phyloP scores from a whole-genome alignment of 2,113 vertebrate species.

The Euleptes europaea region DNA sequence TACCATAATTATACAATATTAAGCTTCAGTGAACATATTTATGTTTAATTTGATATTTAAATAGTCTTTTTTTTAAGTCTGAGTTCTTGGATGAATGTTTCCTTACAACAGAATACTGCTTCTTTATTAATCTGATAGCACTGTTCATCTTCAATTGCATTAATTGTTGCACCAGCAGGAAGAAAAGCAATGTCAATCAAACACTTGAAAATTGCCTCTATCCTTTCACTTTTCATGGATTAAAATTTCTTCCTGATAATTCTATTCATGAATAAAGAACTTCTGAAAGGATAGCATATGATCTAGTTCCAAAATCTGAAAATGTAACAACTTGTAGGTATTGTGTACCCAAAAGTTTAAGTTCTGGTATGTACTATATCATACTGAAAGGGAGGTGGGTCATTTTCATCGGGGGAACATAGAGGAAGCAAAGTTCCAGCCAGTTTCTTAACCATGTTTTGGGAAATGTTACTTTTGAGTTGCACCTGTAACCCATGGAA shows the following conservation, averaged over 20 bases:
- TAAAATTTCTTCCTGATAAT: not conserved
- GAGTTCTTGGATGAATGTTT: not conserved
- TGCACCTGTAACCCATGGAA: not conserved
- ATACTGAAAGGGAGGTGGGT: not conserved
- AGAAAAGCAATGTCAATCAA: not conserved
- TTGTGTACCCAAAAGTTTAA: not conserved
- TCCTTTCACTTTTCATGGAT: not conserved
- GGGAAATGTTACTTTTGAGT: not conserved
- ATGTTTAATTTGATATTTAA: not conserved
- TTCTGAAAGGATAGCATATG: not conserved
- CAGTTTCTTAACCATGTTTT: not conserved
- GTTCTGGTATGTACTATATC: not conserved
- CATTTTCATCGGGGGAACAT: not conserved
- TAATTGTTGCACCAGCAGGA: not conserved
- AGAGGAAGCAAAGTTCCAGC: not conserved
- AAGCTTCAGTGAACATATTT: not conserved
- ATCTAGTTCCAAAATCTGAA: not conserved
- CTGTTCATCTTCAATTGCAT: not conserved
- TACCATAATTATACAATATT: too few species aligned
- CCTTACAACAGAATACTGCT: slow-evolving; percentile 41
- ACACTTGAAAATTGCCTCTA: not conserved
- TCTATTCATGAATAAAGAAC: not conserved
- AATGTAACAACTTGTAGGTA: not conserved
- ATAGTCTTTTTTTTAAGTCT: not conserved
- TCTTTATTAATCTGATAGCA: slow-evolving; percentile 16